phyloP scores from a whole-genome alignment of 2,888 invertebrate species.

The Sinotaia quadrata region DNA sequence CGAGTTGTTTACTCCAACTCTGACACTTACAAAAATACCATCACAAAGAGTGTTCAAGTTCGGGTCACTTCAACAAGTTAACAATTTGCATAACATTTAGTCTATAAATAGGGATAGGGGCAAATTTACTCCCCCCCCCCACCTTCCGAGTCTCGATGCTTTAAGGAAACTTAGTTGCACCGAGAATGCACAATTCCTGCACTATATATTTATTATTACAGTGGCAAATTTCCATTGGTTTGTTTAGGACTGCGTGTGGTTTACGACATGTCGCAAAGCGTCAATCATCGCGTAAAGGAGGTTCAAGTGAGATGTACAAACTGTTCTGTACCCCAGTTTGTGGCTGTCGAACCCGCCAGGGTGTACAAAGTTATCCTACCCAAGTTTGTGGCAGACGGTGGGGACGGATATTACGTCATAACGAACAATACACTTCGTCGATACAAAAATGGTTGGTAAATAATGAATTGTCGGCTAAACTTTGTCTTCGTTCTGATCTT shows the following conservation, averaged over 20 bases:
- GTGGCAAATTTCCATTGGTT: too few relatives aligned
- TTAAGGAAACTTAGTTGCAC: too few relatives aligned
- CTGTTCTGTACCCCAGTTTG: conserved; percentile 79
- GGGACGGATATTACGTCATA: conserved; percentile 78
- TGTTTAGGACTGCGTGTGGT: conserved; percentile 78
- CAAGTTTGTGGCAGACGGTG: conserved; percentile 81
- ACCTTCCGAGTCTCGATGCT: too few relatives aligned
- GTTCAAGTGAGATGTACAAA: conserved; percentile 80
- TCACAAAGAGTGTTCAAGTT: too few relatives aligned
- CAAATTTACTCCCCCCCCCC: too few relatives aligned
- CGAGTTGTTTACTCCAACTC: too few relatives aligned
- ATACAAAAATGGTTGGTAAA: conserved; percentile 44
- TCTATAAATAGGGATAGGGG: too few relatives aligned
- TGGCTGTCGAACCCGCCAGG: conserved; percentile 75
- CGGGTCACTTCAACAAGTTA: too few relatives aligned
- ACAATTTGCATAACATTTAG: too few relatives aligned
- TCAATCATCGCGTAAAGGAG: conserved; percentile 79
- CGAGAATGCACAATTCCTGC: too few relatives aligned
- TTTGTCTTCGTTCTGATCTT: neutral
- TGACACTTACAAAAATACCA: too few relatives aligned
- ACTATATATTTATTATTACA: too few relatives aligned
- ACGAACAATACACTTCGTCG: conserved; percentile 37
- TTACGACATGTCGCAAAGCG: conserved; percentile 79
- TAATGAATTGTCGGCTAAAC: neutral
- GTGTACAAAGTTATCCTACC: conserved; percentile 80